Base-by-base conservation (phyloP, 2,113 vertebrate genomes). In the Megaleporinus macrocephalus region DNA sequence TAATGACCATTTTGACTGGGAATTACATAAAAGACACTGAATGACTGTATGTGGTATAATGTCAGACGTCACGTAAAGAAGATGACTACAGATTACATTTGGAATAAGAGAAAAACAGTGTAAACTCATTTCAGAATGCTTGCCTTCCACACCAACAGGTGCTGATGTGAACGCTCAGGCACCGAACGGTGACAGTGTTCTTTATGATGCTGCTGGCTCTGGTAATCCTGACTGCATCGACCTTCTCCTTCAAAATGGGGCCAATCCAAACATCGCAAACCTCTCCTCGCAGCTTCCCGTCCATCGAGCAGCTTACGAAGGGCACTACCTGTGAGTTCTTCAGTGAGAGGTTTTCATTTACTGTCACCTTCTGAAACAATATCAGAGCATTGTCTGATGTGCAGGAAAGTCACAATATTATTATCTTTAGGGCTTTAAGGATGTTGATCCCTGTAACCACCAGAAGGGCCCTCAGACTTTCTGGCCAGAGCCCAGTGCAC, bases 161-260 rank as follows among this genome's bases (percentile, higher is more conserved):
- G 95, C 95, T 30, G 92, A 92, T 79, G 93, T 97, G 68, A 93
- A 96, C 85, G 89, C 92, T 51, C 91, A 94, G 92, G 95, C 95
- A 12, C 93, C 92, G 20, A 96, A 96, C 1, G 90, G 94, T 3
- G 93, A 95, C 3, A 95, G 95, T 0, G 89, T 97, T 29, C 75
- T 98, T 16, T 90, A 95, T 80, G 95, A 97, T 57, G 96, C 96
- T 15, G 94, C 95, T 0, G 94, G 92, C 78, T 95, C 95, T 36
- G 93, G 93, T 30, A 96, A 95, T 88, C 93, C 94, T 0, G 95
- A 93, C 83, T 96, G 96, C 75, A 91, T 95, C 30, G 89, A 94
- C 65, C 92, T 98, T 82, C 91, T 97, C 83, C 88, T 98, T 89
- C 94, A 96, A 79, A 94, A 96, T 0, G 94, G 96, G 66, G 96